A percentile compares a stretch with the other conserved stretches of the same genome.
phyloP scores from a whole-genome alignment of 2,113 vertebrate species.

The Calonectris borealis region DNA sequence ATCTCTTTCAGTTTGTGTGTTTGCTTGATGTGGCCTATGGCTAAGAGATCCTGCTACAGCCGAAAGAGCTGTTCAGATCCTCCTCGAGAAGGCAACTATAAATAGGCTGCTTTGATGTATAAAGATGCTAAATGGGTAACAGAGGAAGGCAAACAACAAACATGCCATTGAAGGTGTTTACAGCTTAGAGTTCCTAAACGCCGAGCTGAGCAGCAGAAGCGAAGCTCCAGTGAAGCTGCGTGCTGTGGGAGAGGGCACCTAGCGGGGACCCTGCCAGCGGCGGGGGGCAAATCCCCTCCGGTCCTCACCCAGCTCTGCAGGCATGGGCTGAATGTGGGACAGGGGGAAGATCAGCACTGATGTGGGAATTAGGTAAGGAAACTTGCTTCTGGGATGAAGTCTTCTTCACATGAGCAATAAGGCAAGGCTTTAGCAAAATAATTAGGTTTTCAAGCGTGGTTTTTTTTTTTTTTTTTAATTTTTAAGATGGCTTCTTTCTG shows the following conservation, averaged over 20 bases:
- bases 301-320: background rate
- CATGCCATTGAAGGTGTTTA: rapidly evolving
- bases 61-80: background rate
- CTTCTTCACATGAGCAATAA: background rate
- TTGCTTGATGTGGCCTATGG: background rate
- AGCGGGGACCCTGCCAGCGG: background rate
- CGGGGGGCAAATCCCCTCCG: rapidly evolving
- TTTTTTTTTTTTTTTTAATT: background rate
- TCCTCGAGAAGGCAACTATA: background rate
- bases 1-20: background rate
- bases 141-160: background rate
- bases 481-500: background rate
- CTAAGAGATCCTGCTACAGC: background rate
- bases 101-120: background rate
- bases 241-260: background rate
- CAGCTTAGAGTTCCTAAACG: background rate
- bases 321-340: background rate
- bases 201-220: background rate
- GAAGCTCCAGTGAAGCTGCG: too few species aligned
- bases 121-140: background rate
- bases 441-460: background rate
- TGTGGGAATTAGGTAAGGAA: background rate
- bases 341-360: background rate
- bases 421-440: background rate
- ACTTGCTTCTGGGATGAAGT: background rate